A percentile compares a stretch with the other conserved stretches of the same genome.
Conservation (phyloP, 2,113 vertebrate species). For the Cephalophus harveyi region DNA sequence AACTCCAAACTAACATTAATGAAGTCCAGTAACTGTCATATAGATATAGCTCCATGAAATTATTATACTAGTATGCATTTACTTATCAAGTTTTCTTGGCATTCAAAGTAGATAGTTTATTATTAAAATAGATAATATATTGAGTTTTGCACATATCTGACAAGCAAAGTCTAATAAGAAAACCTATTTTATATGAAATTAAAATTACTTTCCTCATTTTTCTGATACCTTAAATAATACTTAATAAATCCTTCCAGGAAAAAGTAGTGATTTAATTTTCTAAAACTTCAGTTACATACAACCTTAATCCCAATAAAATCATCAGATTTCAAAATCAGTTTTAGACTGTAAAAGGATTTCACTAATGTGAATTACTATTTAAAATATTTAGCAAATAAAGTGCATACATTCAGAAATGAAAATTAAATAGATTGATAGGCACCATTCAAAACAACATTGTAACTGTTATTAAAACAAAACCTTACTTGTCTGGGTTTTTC, state of each 20-base stretch:
- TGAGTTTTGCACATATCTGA: neutral
- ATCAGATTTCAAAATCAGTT: conserved; percentile 56
- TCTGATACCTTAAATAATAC: conserved; percentile 12
- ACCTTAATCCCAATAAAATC: conserved; percentile 35
- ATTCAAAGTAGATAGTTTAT: neutral
- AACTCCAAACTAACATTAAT: neutral
- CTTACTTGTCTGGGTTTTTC: conserved; percentile 97
- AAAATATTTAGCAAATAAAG: conserved; percentile 65
- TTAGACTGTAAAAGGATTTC: conserved; percentile 48
- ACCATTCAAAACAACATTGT: conserved; percentile 70
- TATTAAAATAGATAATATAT: conserved; percentile 8
- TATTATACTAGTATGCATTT: neutral
- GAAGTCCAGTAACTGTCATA: neutral
- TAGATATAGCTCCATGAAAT: neutral
- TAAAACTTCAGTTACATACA: conserved; percentile 48
- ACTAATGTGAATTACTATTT: conserved; percentile 48
- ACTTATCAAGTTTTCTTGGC: conserved; percentile 25
- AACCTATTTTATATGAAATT: conserved; percentile 49
- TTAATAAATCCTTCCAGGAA: conserved; percentile 35
- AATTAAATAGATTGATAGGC: conserved; percentile 65
- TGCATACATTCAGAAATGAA: conserved; percentile 77
- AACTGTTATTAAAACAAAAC: conserved; percentile 73
- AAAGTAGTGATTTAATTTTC: conserved; percentile 39
- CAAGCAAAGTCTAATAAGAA: conserved; percentile 17
- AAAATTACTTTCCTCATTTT: conserved; percentile 47